Percentiles rank a stretch among this genome's conserved stretches.
Conservation (phyloP, 2,888 invertebrate genomes). For the Microctonus aethiopoides region DNA sequence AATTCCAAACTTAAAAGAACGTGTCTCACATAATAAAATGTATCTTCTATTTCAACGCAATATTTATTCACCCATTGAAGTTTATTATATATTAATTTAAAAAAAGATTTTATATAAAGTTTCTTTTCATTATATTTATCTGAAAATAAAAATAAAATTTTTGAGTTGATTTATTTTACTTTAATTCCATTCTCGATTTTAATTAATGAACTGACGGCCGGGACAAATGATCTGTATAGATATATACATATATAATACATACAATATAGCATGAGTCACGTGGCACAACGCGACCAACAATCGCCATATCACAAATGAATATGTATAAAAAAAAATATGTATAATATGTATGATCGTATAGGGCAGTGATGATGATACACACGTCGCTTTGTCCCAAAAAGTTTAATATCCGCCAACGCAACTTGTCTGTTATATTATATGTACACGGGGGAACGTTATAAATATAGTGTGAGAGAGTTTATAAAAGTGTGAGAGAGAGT, state of each 20-base stretch:
- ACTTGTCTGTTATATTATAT: slow-evolving; percentile 32
- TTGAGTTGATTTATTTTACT: background rate
- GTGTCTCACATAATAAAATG: background rate
- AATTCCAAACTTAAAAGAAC: background rate
- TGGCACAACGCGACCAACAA: slow-evolving; percentile 9
- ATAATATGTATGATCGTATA: slow-evolving; percentile 6
- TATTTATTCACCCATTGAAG: background rate
- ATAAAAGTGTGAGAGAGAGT: background rate
- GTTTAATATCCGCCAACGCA: slow-evolving; percentile 62
- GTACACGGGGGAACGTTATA: background rate
- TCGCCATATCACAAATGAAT: slow-evolving; percentile 21
- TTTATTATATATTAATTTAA: background rate
- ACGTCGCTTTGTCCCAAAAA: slow-evolving; percentile 50
- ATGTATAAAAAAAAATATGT: slow-evolving; percentile 9
- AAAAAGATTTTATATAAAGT: no score
- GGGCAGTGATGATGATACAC: slow-evolving; percentile 32
- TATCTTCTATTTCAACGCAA: background rate
- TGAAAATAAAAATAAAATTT: background rate
- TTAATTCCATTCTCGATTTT: background rate
- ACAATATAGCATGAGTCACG: slow-evolving; percentile 5
- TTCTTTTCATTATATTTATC: no score
- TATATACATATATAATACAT: background rate
- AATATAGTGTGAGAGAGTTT: background rate
- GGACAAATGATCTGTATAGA: background rate
- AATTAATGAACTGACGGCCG: background rate